Percentiles rank a stretch among this genome's conserved stretches.
Conservation (phyloP, 2,888 invertebrate species). For the Oscheius sp. region DNA sequence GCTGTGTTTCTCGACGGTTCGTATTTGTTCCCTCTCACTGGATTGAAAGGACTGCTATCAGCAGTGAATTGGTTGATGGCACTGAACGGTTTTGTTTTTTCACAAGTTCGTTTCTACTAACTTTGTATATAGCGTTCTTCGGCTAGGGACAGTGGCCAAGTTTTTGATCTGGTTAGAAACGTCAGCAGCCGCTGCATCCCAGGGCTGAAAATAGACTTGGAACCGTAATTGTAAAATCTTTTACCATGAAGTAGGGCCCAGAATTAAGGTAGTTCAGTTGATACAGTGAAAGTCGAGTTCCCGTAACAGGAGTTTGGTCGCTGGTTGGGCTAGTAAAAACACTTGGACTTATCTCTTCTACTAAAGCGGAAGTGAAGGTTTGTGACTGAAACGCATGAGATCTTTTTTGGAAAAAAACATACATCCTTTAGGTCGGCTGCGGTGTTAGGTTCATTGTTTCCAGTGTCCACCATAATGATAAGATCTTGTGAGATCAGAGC, state of each 20-base stretch:
- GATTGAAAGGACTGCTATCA: not conserved
- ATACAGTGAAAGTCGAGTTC: slow-evolving; percentile 1
- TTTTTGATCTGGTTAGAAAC: not conserved
- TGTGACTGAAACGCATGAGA: not conserved
- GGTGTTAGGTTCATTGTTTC: not conserved
- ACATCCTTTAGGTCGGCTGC: not conserved
- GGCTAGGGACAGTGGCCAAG: not conserved
- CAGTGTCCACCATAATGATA: slow-evolving; percentile 6
- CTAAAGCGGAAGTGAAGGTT: not conserved
- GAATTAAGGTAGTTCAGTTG: not conserved
- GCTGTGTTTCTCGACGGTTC: not conserved
- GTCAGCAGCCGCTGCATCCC: not conserved
- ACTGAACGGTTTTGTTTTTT: not conserved
- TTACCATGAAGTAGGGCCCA: not conserved
- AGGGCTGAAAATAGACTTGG: not conserved
- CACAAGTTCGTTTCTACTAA: not conserved
- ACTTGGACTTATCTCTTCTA: not conserved
- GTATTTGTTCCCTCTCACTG: not conserved
- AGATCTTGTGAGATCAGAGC: slow-evolving; percentile 10
- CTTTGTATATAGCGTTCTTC: not conserved
- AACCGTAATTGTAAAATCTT: not conserved
- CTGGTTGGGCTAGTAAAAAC: not conserved
- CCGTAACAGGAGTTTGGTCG: not conserved
- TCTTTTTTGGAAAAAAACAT: not conserved
- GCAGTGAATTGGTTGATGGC: not conserved